Conservation (phyloP, 1,140 invertebrate genomes). For the Bathynomus jamesi region DNA sequence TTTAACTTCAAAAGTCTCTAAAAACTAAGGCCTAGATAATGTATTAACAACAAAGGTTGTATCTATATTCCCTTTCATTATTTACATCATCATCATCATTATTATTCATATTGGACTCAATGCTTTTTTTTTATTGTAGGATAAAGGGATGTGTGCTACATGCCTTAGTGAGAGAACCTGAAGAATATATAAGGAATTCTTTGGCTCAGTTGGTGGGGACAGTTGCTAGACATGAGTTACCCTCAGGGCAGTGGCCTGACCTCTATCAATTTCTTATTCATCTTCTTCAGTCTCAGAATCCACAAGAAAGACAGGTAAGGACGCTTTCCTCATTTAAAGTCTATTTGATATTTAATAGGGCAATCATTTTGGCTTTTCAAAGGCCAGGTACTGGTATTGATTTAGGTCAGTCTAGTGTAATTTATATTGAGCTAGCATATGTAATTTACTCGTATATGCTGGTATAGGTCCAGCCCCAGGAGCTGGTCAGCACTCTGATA, state of each 20-base stretch:
- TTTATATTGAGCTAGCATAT: too few species aligned
- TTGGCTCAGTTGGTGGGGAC: conserved; percentile 59
- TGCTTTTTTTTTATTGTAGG: conserved; percentile 41
- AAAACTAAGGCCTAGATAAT: too few species aligned
- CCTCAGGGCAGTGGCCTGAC: conserved; percentile 58
- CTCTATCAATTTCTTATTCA: conserved; percentile 59
- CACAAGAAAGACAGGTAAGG: conserved; percentile 52
- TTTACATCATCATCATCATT: neutral
- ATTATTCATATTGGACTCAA: neutral
- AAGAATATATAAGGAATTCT: conserved; percentile 55
- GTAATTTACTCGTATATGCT: too few species aligned
- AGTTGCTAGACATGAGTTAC: conserved; percentile 62
- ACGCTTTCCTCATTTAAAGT: too few species aligned
- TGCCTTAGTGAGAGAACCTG: conserved; percentile 53
- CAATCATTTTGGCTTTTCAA: too few species aligned
- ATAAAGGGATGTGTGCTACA: conserved; percentile 53
- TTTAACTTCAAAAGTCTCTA: too few species aligned
- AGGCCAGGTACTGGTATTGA: too few species aligned
- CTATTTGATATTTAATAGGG: too few species aligned
- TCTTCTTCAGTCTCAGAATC: conserved; percentile 49
- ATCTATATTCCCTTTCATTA: neutral
- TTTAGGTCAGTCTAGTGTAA: too few species aligned
- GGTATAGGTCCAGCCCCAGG: too few species aligned
- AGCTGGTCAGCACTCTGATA: too few species aligned
- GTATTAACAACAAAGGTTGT: too few species aligned